phyloP scores from a whole-genome alignment of 2,797 vertebrate species.

The Chloroceryle amazona region DNA sequence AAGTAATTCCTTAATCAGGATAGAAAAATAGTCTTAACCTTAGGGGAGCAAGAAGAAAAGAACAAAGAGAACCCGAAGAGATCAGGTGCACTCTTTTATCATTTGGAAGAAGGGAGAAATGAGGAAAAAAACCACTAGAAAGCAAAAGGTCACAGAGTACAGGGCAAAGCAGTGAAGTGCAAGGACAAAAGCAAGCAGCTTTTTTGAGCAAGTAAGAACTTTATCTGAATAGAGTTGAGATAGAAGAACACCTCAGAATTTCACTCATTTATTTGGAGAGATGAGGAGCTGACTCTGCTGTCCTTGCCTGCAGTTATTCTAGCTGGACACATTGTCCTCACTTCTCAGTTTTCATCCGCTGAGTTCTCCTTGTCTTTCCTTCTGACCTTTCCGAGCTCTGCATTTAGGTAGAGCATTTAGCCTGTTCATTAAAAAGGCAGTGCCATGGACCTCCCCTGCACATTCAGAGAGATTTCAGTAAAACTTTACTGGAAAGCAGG shows the following conservation, averaged over 20 bases:
- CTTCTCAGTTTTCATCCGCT: neutral
- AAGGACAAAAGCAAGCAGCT: neutral
- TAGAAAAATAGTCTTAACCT: neutral
- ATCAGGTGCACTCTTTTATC: neutral
- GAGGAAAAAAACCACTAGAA: neutral
- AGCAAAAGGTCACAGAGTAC: neutral
- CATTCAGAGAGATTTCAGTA: neutral
- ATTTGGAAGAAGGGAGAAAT: neutral
- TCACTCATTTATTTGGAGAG: neutral
- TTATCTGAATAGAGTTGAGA: neutral
- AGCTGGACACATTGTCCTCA: neutral
- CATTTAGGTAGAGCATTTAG: neutral
- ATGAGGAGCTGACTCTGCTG: slow-evolving; percentile 17
- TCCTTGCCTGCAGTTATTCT: neutral
- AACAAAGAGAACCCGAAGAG: neutral
- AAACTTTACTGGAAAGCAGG: neutral
- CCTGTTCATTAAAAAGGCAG: neutral
- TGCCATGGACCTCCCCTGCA: neutral
- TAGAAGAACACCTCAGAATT: too few species aligned
- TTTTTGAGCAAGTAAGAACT: neutral
- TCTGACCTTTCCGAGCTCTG: neutral
- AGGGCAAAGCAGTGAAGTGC: neutral
- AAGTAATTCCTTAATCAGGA: neutral
- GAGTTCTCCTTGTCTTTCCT: neutral
- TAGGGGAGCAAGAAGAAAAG: neutral